Evolutionary conservation across 2,797 vertebrate genomes (phyloP), one percentile per base, ranked within the genome.

Genomic region (Artibeus jamaicensis): DNA sequence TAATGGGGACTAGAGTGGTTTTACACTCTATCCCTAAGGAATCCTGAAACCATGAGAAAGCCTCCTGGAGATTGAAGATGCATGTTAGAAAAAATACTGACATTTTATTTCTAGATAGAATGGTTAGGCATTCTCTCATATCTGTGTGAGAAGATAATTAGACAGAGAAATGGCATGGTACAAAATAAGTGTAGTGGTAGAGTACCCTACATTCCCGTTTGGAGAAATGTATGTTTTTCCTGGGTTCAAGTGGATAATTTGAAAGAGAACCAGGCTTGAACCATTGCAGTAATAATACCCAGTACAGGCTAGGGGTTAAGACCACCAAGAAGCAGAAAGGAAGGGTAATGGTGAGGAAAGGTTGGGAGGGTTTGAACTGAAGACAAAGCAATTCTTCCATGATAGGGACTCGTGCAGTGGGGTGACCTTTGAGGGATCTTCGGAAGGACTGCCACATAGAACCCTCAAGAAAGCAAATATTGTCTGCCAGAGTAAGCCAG

Each of bases 221-320:
- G 16, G 46, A 94, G 62, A 96, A 55, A 68, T n/a, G 21, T 59
- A 16, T 57, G 24, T 90, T 89, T 95, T 94, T 89, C 39, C 42
- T 74, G 16, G 16, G 12, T 89, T 81, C 71, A 90, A 15, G 62
- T 83, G 22, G 34, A 15, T 86, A 42, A 18, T 91, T 84, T 57
- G 24, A 92, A 89, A 44, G n/a, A 79, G 67, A 93, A 26, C 10
- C 24, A 85, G 57, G 34, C 22, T 93, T 76, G 78, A 96, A 8
- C n/a, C 74, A 59, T 53, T 93, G 77, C 90, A n/a, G 14, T 93
- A 44, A 34, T 93, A 55, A 34, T 93, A 55, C 8, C 34, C 29
- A 83, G 26, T 18, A 77, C 19, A 59, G 53, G 32, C 8, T 29
- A 39, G 39, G 85, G 50, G 39, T 55, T 67, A 26, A 94, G 37